Evolutionary conservation across 2,113 vertebrate genomes (phyloP), one percentile per base, ranked within the genome.

Genomic region (Alces alces): DNA sequence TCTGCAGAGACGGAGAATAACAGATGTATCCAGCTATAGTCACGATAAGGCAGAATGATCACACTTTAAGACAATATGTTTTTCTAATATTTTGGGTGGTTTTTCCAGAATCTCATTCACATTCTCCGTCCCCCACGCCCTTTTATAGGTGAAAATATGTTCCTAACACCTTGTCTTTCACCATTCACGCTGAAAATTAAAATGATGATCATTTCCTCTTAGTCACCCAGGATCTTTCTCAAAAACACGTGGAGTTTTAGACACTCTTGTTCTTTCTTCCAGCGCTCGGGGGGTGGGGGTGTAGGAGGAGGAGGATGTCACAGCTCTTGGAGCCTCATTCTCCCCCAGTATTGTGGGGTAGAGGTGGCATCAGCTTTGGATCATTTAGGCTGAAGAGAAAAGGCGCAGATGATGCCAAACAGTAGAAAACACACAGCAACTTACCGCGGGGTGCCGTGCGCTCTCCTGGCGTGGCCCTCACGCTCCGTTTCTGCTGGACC

Each of bases 211-310:
- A 58, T 85, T 95, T 98, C 95, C 95, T 96, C 86, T 97, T 95
- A 98, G 93, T 97, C 97, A 97, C 57, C 50, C 84, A 61, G 43
- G 50, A 84, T 93, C 85, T 76, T 92, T 96, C 93, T 92, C 70
- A 78, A 80, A 94, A 86, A 36, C 89, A 66, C 6, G 47, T 89
- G 60, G 93, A 43, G 83, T 19, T 60, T 54, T 25, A 58, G 91
- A 96, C 89, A 58, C 50, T 27, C 23, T 78, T 39, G 21, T 83
- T 83, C 57, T 61, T 39, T 76, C 78, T 58, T 30, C 43, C 52
- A 83, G 0, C 4, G 25, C 84, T 33, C 58, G 9, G 7, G 23
- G 83, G 73, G 16, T 6, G 45, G 45, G 45, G 89, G 86, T 2
- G 12, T 43, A 76, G 70, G 12, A 33, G 94, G 93, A 89, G 84